Base-by-base conservation (phyloP, 2,797 vertebrate genomes). In the Xenentodon cancila region DNA sequence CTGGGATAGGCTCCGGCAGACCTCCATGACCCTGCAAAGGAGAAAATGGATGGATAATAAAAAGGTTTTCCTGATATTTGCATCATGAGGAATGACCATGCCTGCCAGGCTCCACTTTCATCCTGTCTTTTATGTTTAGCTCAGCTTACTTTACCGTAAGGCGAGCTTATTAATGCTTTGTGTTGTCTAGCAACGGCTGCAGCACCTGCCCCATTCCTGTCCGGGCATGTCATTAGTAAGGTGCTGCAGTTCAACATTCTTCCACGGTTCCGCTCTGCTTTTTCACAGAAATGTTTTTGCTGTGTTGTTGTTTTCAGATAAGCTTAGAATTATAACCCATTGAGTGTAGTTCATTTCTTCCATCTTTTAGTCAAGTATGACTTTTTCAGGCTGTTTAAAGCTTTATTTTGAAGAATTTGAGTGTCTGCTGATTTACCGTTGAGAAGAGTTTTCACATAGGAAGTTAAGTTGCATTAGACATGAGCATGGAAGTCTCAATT, bases 131-230 rank as follows among this genome's bases (percentile, higher is more conserved):
- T 18, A n/a, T 67, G 70, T 68, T 78, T 40, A 74, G 34, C 34
- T 37, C 34, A 37, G 34, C 2, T 37, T 78, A 73, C 74, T 81
- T 75, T 59, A 56, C 66, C 59, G 17, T 32, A 50, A 61, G 59
- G 67, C 56, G 53, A 59, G 64, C 54, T 75, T 68, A 84, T 5
- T 37, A 37, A 37, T 37, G 34, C 11, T 11, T 37, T 37, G 55
- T 44, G 59, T 85, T 57, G 73, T 87, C 84, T 87, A 84, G 88
- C 69, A 4, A 74, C 61, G 34, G 61, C 66, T 72, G 45, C 22
- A 42, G 58, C 72, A 64, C 69, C 80, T 80, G 34, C 34, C 34
- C 34, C 34, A 37, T 37, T 37, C 34, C 34, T 37, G 34, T 37
- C 34, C 34, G 11, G 34, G 34, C 34, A 12, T 75, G 83, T 71